phyloP scores from a whole-genome alignment of 2,113 vertebrate species.

The Xenopus tropicalis region UCB_Xtro_10.0 CM004446.2:53874501-53875000 shows the following conservation, averaged over 20 bases:
- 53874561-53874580: too few relatives aligned
- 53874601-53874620: too few relatives aligned
- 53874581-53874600: too few relatives aligned
- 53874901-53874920: conserved; percentile 56
- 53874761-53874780: conserved; percentile 57
- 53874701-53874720: conserved; percentile 25
- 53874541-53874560: too few relatives aligned
- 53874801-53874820: conserved; percentile 56
- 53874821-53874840: conserved; percentile 58
- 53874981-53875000: not conserved
- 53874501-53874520: too few relatives aligned
- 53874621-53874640: too few relatives aligned
- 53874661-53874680: not conserved
- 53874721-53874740: conserved; percentile 46
- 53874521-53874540: too few relatives aligned
- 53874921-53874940: conserved; percentile 41
- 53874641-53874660: not conserved
- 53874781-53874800: conserved; percentile 56
- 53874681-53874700: conserved; percentile 4
- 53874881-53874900: conserved; percentile 51
- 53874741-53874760: conserved; percentile 53
- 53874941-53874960: not conserved
- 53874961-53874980: not conserved
- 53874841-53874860: conserved; percentile 51
- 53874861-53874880: conserved; percentile 55